These are phyloP conservation scores for Leucania comma DNA, from an alignment of 2,888 invertebrate species.

Conservation along the genomic window DNA sequence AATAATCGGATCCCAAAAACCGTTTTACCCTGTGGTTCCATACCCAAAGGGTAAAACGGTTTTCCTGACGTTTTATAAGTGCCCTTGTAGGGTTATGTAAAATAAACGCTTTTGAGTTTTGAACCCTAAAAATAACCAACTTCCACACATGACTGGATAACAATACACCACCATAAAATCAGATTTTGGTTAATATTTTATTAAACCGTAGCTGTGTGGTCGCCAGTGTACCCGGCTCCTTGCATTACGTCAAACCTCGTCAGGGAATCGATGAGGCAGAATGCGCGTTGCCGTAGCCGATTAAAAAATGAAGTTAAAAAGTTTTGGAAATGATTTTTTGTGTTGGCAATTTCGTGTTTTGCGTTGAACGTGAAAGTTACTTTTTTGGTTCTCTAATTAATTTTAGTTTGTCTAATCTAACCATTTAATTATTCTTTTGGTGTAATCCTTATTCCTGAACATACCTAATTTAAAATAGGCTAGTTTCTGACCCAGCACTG, in stretches of 20 bases:
- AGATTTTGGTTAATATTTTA: constrained; percentile 79
- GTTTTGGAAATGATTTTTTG: constrained; percentile 25
- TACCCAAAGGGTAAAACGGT: too few species aligned
- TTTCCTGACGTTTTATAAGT: too few species aligned
- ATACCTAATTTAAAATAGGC: too few species aligned
- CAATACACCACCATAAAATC: constrained; percentile 82
- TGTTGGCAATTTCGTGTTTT: constrained; percentile 28
- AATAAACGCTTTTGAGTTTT: too few species aligned
- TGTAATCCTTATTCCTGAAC: too few species aligned
- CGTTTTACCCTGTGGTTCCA: too few species aligned
- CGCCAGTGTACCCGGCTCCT: constrained; percentile 77
- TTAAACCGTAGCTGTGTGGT: constrained; percentile 77
- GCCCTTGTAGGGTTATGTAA: too few species aligned
- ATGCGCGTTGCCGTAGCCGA: constrained; percentile 69
- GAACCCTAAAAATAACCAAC: constrained; percentile 2
- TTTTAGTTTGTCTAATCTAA: neutral
- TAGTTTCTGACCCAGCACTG: too few species aligned
- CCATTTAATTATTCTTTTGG: too few species aligned
- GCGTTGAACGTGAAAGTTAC: constrained; percentile 3
- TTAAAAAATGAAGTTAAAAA: constrained; percentile 69
- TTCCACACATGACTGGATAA: constrained; percentile 71
- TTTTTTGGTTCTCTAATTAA: neutral
- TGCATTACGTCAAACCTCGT: constrained; percentile 84
- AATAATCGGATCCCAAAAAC: too few species aligned
- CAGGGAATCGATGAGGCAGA: constrained; percentile 80